Conservation (phyloP, 2,888 invertebrate genomes). For the Strigamia crassipes region DNA sequence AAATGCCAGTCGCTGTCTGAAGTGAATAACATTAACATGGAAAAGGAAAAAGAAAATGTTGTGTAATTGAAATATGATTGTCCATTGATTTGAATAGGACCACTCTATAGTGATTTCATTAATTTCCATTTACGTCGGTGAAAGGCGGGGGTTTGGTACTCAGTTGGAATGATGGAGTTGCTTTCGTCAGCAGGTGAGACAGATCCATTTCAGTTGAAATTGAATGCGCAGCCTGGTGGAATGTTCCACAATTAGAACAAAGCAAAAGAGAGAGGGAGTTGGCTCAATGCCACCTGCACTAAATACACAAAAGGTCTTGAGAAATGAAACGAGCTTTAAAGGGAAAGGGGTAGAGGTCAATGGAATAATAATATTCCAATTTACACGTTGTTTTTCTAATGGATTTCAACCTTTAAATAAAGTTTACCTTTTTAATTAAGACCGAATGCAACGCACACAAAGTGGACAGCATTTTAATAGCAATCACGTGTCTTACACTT, state of each 20-base stretch:
- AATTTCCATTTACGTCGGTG: slow-evolving; percentile 4
- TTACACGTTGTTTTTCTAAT: slow-evolving; percentile 36
- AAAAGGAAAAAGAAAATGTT: not conserved
- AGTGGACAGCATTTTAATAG: not conserved
- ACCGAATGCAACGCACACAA: not conserved
- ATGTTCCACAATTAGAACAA: slow-evolving; percentile 28
- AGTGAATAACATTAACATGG: not conserved
- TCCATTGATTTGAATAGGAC: slow-evolving; percentile 3
- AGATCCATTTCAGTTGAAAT: slow-evolving; percentile 35
- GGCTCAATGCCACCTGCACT: slow-evolving; percentile 20
- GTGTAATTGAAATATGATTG: slow-evolving; percentile 17
- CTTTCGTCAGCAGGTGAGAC: slow-evolving; percentile 29
- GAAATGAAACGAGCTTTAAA: slow-evolving; percentile 28
- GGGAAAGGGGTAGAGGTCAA: slow-evolving; percentile 26
- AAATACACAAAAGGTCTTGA: slow-evolving; percentile 35
- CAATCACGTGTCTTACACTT: not conserved
- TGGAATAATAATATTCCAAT: slow-evolving; percentile 33
- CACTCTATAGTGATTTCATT: slow-evolving; percentile 6
- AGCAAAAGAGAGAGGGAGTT: slow-evolving; percentile 27
- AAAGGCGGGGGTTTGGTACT: not conserved
- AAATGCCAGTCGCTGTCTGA: not conserved
- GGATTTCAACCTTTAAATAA: slow-evolving; percentile 23
- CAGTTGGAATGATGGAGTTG: slow-evolving; percentile 29
- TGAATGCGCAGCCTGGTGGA: slow-evolving; percentile 33
- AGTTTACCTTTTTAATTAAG: slow-evolving; percentile 16